Base-by-base conservation (phyloP, 2,113 vertebrate genomes). In the Illadopsis cleaveri region DNA sequence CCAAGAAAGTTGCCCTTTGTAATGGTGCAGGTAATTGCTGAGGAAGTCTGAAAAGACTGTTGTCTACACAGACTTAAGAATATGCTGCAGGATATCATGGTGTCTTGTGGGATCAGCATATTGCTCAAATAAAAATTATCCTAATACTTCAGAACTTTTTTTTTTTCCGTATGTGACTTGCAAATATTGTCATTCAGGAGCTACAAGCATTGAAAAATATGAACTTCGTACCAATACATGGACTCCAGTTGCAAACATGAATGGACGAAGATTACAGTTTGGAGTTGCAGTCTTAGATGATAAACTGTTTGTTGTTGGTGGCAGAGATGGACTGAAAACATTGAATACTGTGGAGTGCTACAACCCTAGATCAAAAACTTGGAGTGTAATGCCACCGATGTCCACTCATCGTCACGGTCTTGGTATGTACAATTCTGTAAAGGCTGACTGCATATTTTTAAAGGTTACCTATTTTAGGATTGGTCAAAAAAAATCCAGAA, bases 381-480 rank as follows among this genome's bases (percentile, higher is more conserved):
- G 99, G 99, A 99, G 99, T 48, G 98, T 99, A 94, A 99, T 99
- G 99, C 99, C 99, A 11, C 99, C 99, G 30, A 99, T 99, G 99
- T 99, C 99, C 66, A 99, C 99, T 24, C 99, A 99, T 90, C 98
- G 99, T 82, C 99, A 99, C 3, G 99, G 99, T 62, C 98, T 99
- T 53, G 99, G 99, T 99, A 97, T 80, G 98, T 90, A 82, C 27
- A 31, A 30, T 62, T 58, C 19, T 73, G 44, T 80, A 71, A 47
- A 77, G 38, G 21, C 17, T 79, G 16, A 75, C 18, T 44, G 44
- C 22, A 4, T 73, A 50, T 23, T 51, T 94, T 90, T n/a, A 70
- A 65, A 68, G 47, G 6, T 82, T 58, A 40, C 18, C 8, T 90
- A 22, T 3, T 64, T 70, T 65, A 82, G 64, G 12, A 71, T 61